Conservation (phyloP, 1,140 invertebrate genomes). For the Kradibia gibbosae region DNA sequence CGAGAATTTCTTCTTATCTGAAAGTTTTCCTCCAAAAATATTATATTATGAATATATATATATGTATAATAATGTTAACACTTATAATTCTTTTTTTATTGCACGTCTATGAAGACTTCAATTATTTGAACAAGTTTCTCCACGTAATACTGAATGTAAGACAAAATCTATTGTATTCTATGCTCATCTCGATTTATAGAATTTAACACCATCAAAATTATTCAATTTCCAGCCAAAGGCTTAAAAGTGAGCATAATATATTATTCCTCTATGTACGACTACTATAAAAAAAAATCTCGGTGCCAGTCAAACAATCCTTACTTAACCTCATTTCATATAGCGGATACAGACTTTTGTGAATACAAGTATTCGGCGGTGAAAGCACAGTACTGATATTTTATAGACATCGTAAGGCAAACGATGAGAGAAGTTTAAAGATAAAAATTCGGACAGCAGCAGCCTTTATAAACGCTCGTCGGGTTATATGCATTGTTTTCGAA, state of each 20-base stretch:
- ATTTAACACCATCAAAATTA: background rate
- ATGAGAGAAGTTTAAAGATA: slow-evolving; percentile 38
- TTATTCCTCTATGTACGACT: background rate
- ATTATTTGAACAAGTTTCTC: no score
- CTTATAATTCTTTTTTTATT: no score
- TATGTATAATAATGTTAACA: no score
- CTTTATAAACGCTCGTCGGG: slow-evolving; percentile 40
- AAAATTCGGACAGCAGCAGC: slow-evolving; percentile 44
- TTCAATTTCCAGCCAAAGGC: background rate
- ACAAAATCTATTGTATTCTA: no score
- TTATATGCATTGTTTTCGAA: slow-evolving; percentile 34
- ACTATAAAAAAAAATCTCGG: background rate
- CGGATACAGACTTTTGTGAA: slow-evolving; percentile 9
- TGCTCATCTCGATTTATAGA: no score
- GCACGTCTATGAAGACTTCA: no score
- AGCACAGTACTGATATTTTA: slow-evolving; percentile 37
- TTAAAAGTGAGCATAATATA: background rate
- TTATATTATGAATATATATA: no score
- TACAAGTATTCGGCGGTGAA: slow-evolving; percentile 32
- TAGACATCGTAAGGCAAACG: slow-evolving; percentile 40
- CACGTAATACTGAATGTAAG: no score
- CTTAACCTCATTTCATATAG: slow-evolving; percentile 39
- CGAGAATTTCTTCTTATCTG: no score
- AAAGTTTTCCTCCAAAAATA: no score
- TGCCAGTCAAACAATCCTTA: slow-evolving; percentile 23